A percentile compares a stretch with the other conserved stretches of the same genome.
These are phyloP conservation scores for Ctenopoma kingsleyae DNA, from an alignment of 2,797 vertebrate species.

Conservation along the genomic window DNA sequence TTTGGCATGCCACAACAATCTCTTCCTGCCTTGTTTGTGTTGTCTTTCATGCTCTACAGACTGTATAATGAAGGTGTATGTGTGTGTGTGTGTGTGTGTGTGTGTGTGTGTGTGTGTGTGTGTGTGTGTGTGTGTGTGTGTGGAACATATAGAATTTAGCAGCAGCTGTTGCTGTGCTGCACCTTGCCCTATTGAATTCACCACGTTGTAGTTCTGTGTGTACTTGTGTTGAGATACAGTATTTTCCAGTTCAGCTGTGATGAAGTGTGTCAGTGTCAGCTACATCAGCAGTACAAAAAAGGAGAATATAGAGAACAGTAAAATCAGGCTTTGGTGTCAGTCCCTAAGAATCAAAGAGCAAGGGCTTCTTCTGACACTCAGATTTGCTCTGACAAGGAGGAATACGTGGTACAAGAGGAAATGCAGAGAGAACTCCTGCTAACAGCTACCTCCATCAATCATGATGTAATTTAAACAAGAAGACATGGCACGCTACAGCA, in stretches of 20 bases:
- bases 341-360: constrained; percentile 18
- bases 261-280: constrained; percentile 18
- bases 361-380: not conserved
- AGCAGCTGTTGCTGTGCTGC: not conserved
- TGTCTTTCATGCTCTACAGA: not conserved
- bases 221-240: not conserved
- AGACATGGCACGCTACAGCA: not conserved
- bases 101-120: not conserved
- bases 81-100: not conserved
- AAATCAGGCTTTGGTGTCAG: constrained; percentile 19
- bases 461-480: constrained; percentile 1
- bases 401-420: not conserved
- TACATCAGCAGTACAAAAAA: not conserved
- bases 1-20: not conserved
- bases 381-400: not conserved
- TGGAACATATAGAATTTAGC: too few relatives aligned
- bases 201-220: not conserved
- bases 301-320: constrained; percentile 6
- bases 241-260: constrained; percentile 8
- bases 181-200: not conserved
- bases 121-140: not conserved
- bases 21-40: not conserved
- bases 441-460: not conserved
- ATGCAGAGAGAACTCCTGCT: constrained; percentile 1
- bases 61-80: not conserved